Conservation (phyloP, 2,888 invertebrate genomes). For the Steinernema carpocapsae region DNA sequence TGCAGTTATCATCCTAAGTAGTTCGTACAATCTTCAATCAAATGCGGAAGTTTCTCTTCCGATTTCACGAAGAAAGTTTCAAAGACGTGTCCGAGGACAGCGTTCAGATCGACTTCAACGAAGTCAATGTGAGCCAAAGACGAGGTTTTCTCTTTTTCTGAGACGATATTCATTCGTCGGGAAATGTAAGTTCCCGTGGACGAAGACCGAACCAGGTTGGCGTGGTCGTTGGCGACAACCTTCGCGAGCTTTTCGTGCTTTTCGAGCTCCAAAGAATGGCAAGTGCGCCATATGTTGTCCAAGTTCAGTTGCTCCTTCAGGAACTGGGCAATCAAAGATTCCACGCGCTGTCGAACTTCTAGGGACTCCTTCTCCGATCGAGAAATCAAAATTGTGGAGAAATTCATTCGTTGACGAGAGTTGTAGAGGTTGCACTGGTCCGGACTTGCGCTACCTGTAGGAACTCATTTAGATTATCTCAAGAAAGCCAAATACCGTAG, state of each 20-base stretch:
- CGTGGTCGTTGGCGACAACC: background rate
- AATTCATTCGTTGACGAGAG: background rate
- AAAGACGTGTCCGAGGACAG: background rate
- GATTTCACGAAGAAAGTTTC: background rate
- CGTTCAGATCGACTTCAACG: background rate
- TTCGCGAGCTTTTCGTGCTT: background rate
- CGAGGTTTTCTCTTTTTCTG: background rate
- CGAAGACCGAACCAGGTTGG: background rate
- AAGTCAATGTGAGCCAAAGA: background rate
- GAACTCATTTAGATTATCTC: background rate
- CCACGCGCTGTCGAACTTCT: background rate
- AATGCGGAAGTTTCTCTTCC: background rate
- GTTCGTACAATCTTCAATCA: background rate
- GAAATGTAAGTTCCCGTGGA: background rate
- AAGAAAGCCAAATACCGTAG: background rate
- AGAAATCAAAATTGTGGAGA: background rate
- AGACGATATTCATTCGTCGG: background rate
- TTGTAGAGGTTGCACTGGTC: background rate
- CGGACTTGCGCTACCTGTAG: background rate
- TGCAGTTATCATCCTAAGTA: background rate
- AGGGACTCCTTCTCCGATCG: background rate
- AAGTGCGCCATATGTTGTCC: background rate
- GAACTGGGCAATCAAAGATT: background rate
- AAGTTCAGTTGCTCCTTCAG: background rate
- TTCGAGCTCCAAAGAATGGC: background rate